Base-by-base conservation (phyloP, 2,113 vertebrate species). In the Empidonax alnorum region DNA sequence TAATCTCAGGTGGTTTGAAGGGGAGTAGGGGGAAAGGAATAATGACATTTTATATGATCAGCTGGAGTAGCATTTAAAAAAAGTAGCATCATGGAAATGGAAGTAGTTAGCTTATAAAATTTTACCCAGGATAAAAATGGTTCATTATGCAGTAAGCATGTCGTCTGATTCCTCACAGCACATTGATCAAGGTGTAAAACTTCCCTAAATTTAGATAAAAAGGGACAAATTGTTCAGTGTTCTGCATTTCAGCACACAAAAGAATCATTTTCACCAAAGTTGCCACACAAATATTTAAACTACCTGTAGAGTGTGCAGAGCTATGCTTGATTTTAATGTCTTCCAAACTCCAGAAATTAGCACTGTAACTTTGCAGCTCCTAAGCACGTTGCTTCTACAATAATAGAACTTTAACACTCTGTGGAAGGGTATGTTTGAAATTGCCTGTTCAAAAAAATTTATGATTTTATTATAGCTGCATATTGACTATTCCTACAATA, bases 391-490 rank as follows among this genome's bases (percentile, higher is more conserved):
- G 61, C 89, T 97, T 94, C 81, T 93, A 85, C 92, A 97, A 96
- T 91, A 97, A 95, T 63, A 98, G 96, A 96, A 93, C 96, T 96
- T 97, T 97, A 92, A 97, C 97, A 94, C 90, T 62, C 96, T 50
- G 24, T 97, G 94, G 90, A 97, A 97, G 86, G 95, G 82, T 95
- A 95, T 93, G 77, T 96, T 98, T 19, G n/a, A 98, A 98, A 98
- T 98, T 98, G 98, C 97, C 98, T 98, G 92, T 97, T 98, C 97
- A 96, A 97, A 97, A 84, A 98, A 98, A 98, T 98, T 98, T 98
- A 98, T 98, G 97, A 97, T 98, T 98, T 98, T 98, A 98, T 98
- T 98, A 97, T 80, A 96, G 92, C 91, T 97, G 95, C 97, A 97
- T 98, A 97, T 97, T 98, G 98, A 98, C 97, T 98, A 97, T 98